Percentiles rank a stretch among this genome's conserved stretches.
Conservation (phyloP, 2,113 vertebrate species). For the Dasyornis broadbenti region DNA sequence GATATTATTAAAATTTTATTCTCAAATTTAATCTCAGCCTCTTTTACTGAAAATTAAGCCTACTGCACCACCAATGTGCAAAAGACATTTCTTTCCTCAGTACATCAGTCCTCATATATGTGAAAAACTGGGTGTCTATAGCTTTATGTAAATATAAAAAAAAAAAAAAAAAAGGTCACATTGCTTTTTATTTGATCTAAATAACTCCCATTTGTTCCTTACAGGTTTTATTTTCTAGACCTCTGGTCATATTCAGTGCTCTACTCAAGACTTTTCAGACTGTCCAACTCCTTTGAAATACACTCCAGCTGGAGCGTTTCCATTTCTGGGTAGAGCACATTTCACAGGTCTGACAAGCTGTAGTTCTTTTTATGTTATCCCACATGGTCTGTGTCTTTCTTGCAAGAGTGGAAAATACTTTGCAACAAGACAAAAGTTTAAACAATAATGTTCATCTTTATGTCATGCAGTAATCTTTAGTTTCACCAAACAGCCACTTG, state of each 20-base stretch:
- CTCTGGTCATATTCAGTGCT: neutral
- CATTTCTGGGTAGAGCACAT: neutral
- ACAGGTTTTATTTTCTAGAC: neutral
- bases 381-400: neutral
- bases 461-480: neutral
- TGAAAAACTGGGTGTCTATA: neutral
- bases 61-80: neutral
- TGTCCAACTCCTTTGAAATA: neutral
- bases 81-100: neutral
- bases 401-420: neutral
- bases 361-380: neutral
- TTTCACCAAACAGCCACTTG: neutral
- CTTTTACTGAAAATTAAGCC: neutral
- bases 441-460: neutral
- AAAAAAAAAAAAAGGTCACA: neutral
- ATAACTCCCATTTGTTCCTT: neutral
- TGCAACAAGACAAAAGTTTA: neutral
- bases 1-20: neutral
- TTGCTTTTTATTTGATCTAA: neutral
- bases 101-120: neutral
- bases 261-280: neutral
- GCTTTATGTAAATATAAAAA: neutral
- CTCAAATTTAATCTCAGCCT: neutral
- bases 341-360: neutral
- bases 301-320: neutral